Base-by-base conservation (phyloP, 1,140 invertebrate species). In the Drosophila burlai region DNA sequence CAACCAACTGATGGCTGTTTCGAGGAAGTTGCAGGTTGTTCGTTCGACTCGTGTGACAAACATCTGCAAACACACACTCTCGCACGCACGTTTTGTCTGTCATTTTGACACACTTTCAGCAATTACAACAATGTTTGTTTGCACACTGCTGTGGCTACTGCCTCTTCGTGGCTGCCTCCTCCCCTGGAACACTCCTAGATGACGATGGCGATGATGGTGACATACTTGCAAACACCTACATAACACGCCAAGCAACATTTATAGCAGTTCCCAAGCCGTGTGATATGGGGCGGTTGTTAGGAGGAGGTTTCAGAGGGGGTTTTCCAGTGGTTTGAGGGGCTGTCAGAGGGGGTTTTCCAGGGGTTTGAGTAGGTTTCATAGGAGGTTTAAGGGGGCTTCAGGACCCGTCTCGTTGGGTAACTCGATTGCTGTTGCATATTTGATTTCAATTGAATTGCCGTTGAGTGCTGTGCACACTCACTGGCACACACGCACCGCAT, bases 401-500 rank as follows among this genome's bases (percentile, higher is more conserved):
- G 15, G 42, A 46, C 46, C 34, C 71, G 57, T 83, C 62, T 83
- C 76, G 81, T 84, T 83, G 72, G 74, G 81, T 81, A 89, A 81
- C 81, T 90, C 84, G 84, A 90, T 89, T 89, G 84, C 84, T 84
- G 81, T 84, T 90, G 84, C 84, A 89, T 89, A 89, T 87, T 89
- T 87, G 84, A 89, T 89, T 87, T 87, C 80, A 89, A 87, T 87
- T 89, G 83, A 89, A 87, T 87, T 87, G 83, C 72, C 79, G 83
- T 87, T 87, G 83, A 87, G 83, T 89, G 83, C 84, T 69, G 67
- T 72, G 81, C 62, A 83, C 50, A 84, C 66, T 71, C 58, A 49
- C 43, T 64, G 21, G 61, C 52, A 72, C 42, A 59, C 62, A 65
- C 45, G 47, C 42, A 61, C 46, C 52, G 46, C 71, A 64, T 57